Conservation (phyloP, 1,140 invertebrate species). For the Oscheius sp. region DNA sequence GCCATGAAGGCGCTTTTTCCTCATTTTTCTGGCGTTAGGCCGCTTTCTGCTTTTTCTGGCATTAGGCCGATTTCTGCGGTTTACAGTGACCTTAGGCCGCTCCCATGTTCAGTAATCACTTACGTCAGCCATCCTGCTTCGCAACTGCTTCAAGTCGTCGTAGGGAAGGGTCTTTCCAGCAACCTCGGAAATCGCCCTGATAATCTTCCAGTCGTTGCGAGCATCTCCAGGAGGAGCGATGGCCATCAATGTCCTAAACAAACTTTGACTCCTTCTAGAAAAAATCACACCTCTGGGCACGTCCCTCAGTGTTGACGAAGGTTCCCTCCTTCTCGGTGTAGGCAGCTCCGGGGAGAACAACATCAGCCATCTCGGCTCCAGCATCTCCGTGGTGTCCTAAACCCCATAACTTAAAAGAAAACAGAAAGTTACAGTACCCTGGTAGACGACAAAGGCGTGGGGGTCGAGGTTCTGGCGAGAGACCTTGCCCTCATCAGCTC, state of each 20-base stretch:
- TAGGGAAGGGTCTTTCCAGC: slow-evolving; percentile 80
- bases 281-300: slow-evolving; percentile 80
- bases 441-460: slow-evolving; percentile 86
- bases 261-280: not conserved
- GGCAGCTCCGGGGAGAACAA: slow-evolving; percentile 89
- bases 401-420: not conserved
- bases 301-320: slow-evolving; percentile 94
- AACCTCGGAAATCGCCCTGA: slow-evolving; percentile 82
- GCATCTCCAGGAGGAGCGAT: slow-evolving; percentile 90
- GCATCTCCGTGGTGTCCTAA: slow-evolving; percentile 87
- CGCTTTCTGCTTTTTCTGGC: too few species aligned
- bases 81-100: not conserved
- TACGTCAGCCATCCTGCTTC: slow-evolving; percentile 73
- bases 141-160: slow-evolving; percentile 80
- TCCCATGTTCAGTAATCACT: too few species aligned
- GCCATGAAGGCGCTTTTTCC: not conserved
- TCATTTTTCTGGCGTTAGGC: not conserved
- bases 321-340: slow-evolving; percentile 96
- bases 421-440: slow-evolving; percentile 64
- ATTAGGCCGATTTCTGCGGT: too few species aligned
- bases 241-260: slow-evolving; percentile 66
- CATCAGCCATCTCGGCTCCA: slow-evolving; percentile 87
- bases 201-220: slow-evolving; percentile 96
- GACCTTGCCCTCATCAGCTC: slow-evolving; percentile 83
- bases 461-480: slow-evolving; percentile 75